phyloP scores from a whole-genome alignment of 2,113 vertebrate species.

The Motacilla alba region DNA sequence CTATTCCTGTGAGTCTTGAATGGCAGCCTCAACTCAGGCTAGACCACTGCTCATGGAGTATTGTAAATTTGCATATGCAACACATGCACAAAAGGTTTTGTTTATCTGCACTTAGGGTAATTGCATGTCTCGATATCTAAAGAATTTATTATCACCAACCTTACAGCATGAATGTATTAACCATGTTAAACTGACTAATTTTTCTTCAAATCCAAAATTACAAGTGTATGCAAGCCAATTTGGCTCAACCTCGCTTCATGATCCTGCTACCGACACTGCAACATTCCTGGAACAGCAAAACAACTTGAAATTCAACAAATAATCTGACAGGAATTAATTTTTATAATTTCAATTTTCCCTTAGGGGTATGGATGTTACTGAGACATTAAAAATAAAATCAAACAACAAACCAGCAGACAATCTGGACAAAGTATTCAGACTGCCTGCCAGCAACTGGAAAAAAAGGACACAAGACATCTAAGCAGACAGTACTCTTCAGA shows the following conservation, averaged over 20 bases:
- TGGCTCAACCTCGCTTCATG: neutral
- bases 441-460: neutral
- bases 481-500: neutral
- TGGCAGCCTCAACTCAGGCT: neutral
- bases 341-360: neutral
- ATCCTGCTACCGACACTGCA: neutral
- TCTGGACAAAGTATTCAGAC: neutral
- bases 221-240: neutral
- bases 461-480: neutral
- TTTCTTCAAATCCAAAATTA: constrained; percentile 3
- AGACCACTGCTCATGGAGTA: rapidly evolving
- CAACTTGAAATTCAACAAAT: constrained; percentile 1
- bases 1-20: neutral
- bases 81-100: neutral
- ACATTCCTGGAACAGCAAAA: neutral
- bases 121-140: neutral
- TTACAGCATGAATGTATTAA: neutral
- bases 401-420: neutral
- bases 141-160: neutral
- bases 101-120: neutral
- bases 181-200: neutral
- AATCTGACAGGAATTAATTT: constrained; percentile 26
- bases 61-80: neutral
- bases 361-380: neutral
- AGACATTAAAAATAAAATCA: neutral